Percentiles rank a stretch among this genome's conserved stretches.
Evolutionary conservation across 1,140 invertebrate genomes (phyloP).

Genomic region (Thaumatotibia leucotreta): DNA sequence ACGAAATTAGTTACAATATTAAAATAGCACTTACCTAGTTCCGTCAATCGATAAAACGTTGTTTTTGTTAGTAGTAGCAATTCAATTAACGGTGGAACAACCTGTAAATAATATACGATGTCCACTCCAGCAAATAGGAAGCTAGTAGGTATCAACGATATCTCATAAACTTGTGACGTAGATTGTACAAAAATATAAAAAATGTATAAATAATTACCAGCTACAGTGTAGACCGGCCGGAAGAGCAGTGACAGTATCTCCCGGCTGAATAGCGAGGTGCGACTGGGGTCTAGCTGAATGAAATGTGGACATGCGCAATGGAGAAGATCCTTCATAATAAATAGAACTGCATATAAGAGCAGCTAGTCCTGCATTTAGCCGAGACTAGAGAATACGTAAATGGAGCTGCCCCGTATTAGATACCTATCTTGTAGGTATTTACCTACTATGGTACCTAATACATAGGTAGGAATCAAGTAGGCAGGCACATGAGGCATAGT

Average conservation of each 20-base stretch:
- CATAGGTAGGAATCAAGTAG: no score
- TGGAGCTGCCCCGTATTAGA: no score
- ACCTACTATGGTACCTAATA: no score
- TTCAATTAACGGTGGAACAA: background rate
- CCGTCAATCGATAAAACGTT: background rate
- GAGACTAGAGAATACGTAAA: no score
- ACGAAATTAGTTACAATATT: background rate
- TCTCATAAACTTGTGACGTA: background rate
- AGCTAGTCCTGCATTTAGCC: no score
- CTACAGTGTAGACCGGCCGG: background rate
- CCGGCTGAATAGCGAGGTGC: background rate
- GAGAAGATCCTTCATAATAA: background rate
- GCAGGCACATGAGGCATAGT: no score
- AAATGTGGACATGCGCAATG: conserved; percentile 28
- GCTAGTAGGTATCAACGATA: background rate
- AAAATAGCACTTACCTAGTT: background rate
- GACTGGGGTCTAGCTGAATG: conserved; percentile 27
- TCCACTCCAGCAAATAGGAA: background rate
- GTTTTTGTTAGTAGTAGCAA: conserved; percentile 13
- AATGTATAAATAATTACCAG: background rate
- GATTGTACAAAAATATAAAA: background rate
- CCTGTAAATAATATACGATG: background rate
- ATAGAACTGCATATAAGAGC: background rate
- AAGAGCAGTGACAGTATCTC: background rate
- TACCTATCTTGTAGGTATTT: no score